Evolutionary conservation across 2,797 vertebrate species (phyloP).

Genomic region (Epinephelus malabaricus): DNA sequence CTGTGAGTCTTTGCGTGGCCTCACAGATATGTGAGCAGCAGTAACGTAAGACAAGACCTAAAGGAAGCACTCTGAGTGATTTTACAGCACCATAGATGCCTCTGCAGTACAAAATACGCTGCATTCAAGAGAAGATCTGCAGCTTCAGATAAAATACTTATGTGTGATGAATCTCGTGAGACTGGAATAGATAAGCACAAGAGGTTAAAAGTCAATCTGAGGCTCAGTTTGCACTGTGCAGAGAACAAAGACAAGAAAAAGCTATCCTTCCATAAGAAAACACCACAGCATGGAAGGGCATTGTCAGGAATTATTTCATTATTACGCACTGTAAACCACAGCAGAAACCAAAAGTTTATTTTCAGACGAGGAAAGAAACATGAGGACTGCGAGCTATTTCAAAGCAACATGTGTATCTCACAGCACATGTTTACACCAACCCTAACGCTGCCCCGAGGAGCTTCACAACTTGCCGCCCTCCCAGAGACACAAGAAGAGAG

Average conservation of each 20-base stretch:
- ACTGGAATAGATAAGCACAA: conserved; percentile 11
- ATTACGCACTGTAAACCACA: not conserved
- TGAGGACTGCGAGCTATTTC: conserved; percentile 24
- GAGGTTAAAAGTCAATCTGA: conserved; percentile 43
- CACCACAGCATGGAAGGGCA: not conserved
- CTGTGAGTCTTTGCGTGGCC: not conserved
- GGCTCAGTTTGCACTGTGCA: conserved; percentile 13
- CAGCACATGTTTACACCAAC: conserved; percentile 50
- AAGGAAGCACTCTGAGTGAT: not conserved
- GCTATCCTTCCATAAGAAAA: conserved; percentile 5
- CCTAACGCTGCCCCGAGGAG: conserved; percentile 45
- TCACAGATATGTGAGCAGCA: conserved; percentile 5
- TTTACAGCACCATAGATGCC: conserved; percentile 2
- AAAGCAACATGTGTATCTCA: conserved; percentile 57
- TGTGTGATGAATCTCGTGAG: conserved; percentile 15
- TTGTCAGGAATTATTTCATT: not conserved
- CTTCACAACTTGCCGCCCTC: conserved; percentile 46
- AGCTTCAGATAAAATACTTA: conserved; percentile 19
- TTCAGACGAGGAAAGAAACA: conserved; percentile 31
- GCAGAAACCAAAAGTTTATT: conserved; percentile 29
- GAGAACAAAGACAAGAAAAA: conserved; percentile 22
- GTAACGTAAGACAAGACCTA: conserved; percentile 1
- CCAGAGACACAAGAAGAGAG: conserved; percentile 49
- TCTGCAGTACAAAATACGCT: not conserved
- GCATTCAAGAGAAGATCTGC: conserved; percentile 15